Base-by-base conservation (phyloP, 2,888 invertebrate species). In the Epirrhoe tristata region DNA sequence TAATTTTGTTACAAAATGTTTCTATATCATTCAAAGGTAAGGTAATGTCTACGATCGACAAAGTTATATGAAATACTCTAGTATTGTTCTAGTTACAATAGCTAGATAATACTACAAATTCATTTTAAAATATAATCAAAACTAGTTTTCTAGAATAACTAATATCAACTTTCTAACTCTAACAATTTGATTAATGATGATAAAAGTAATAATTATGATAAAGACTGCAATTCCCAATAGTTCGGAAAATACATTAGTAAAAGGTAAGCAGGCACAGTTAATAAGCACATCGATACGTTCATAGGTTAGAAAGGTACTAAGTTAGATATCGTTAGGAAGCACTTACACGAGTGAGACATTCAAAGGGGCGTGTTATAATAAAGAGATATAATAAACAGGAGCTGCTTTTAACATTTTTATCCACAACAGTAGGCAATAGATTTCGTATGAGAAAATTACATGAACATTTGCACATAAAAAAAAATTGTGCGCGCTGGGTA, bases 181-280 rank as follows among this genome's bases (percentile, higher is more conserved):
- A 24, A 24, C 24, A 24, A 2, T 24, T 24, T 24, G 24, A 24
- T 24, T 1, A 34, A 34, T 7, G 12, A 43, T 43, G 39, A 43
- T 43, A 10, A 12, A 8, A 43, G 10, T 43, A 43, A 43, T 10
- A 10, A 39, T 5, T 5, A 43, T 43, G 39, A 36, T 53, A 0
- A 56, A 59, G 53, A 82, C 81, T 80, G 87, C 87, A 82, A 86
- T 84, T 79, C 83, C 82, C 89, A 86, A 82, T 77, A 77, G 77
- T 82, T 86, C 81, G 84, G 83, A 89, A 84, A 86, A 78, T 83
- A 82, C 76, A 81, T 89, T 89, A 90, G 86, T 90, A 83, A 24
- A 24, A 83, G 85, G 86, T 83, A 86, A 87, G 88, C 88, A 81
- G 81, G 85, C 80, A 76, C 63, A 76, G 76, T 70, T 75, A 78